phyloP scores from a whole-genome alignment of 2,113 vertebrate species.

The Puntigrus tetrazona region DNA sequence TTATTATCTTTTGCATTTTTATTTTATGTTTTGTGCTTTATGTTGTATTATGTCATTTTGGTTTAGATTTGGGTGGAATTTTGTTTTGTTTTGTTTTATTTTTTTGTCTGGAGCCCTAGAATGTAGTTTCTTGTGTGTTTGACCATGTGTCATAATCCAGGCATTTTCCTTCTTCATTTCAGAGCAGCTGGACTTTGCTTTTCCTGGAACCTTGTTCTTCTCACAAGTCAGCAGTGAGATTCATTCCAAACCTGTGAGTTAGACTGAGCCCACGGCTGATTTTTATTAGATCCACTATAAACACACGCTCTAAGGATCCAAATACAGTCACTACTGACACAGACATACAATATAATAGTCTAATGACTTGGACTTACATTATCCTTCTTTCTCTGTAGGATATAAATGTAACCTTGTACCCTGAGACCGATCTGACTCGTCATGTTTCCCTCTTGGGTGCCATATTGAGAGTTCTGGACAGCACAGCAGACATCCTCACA shows the following conservation, averaged over 20 bases:
- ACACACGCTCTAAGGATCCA: not conserved
- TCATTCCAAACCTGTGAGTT: slow-evolving; percentile 68
- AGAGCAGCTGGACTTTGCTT: slow-evolving; percentile 61
- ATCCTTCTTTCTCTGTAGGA: slow-evolving; percentile 44
- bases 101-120: not conserved
- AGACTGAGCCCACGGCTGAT: not conserved
- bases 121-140: not conserved
- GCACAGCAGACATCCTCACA: slow-evolving; percentile 48
- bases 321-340: not conserved
- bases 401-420: slow-evolving; percentile 50
- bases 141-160: not conserved
- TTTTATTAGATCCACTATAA: slow-evolving; percentile 2
- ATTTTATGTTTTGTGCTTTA: not conserved
- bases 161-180: slow-evolving; percentile 44
- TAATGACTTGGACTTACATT: not conserved
- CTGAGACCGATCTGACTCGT: slow-evolving; percentile 52
- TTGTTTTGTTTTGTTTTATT: not conserved
- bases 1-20: not conserved
- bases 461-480: slow-evolving; percentile 54
- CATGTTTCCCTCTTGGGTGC: slow-evolving; percentile 60
- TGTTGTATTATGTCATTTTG: not conserved
- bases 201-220: slow-evolving; percentile 71
- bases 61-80: too few relatives aligned
- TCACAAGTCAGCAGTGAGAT: slow-evolving; percentile 61
- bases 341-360: not conserved